Base-by-base conservation (phyloP, 2,113 vertebrate species). In the Pelusios castaneus region DNA sequence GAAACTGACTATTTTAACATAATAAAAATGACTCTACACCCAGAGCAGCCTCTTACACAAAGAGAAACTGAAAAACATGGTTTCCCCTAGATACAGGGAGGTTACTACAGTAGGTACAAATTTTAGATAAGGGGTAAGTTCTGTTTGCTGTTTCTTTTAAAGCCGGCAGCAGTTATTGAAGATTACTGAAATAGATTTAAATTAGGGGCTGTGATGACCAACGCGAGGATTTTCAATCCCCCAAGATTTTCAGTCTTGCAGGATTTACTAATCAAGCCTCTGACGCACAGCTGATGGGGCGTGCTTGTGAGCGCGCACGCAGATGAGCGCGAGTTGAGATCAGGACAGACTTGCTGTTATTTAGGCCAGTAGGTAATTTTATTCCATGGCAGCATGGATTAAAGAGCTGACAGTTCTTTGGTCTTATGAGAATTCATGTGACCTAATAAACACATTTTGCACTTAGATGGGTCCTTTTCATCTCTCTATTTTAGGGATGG, bases 341-440 rank as follows among this genome's bases (percentile, higher is more conserved):
- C 91, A 97, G 96, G 96, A 95, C 91, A 95, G 84, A 4, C 85
- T 82, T 54, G 14, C 27, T 93, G 86, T 67, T 95, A 97, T 97
- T 96, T 96, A 97, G 96, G 96, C 94, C 91, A 89, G 76, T 91
- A 87, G 91, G 95, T 97, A 95, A 97, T 96, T 97, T 82, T 97
- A 95, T 97, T 97, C 82, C 93, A 82, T 70, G 87, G 86, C 87
- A 97, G 89, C 85, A 91, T 79, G 87, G 92, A 95, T 96, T 97
- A 97, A 97, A 94, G 88, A 87, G 85, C 77, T 96, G 93, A 70
- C 78, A 49, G 81, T 84, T 88, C 85, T 82, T 92, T 60, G 38
- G 87, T 58, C 60, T 95, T 41, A 87, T 0, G 0, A 92, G 85
- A 79, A 10, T 63, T 92, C 87, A 93, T 2, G 31, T 93, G 91